Conservation (phyloP, 35 echinoderm and acorn worm species). For the Heliocidaris erythrogramma region DNA sequence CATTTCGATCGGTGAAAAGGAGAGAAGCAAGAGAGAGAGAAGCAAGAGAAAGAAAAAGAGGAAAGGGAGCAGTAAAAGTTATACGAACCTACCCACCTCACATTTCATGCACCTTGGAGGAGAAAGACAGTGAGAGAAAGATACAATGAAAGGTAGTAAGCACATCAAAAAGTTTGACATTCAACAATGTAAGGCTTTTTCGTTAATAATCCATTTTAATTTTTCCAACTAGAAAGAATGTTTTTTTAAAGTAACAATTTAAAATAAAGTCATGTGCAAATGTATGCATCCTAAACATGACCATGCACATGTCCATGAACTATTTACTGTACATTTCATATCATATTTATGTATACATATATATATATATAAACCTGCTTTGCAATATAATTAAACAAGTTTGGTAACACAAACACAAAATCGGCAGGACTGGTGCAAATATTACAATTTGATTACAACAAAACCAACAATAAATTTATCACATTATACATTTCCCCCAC, state of each 20-base stretch:
- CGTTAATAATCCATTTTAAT: background rate
- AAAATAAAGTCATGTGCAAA: background rate
- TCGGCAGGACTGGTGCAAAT: background rate
- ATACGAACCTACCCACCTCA: too few relatives aligned
- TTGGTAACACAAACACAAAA: background rate
- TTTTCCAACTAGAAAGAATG: conserved; percentile 10
- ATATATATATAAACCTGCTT: conserved; percentile 2
- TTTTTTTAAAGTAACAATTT: conserved; percentile 1
- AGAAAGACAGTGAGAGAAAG: too few relatives aligned
- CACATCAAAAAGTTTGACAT: background rate
- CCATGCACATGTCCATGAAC: background rate
- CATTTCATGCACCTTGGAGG: too few relatives aligned
- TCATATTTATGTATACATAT: background rate
- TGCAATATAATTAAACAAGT: background rate
- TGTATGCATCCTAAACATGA: background rate
- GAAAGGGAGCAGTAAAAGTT: too few relatives aligned
- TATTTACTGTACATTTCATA: background rate
- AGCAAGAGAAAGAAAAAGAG: too few relatives aligned
- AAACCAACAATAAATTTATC: background rate
- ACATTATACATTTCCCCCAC: background rate
- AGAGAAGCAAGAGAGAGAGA: too few relatives aligned
- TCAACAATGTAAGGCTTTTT: background rate
- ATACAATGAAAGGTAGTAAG: background rate
- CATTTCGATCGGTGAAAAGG: too few relatives aligned
- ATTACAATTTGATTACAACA: background rate